Conservation (phyloP, 2,797 vertebrate genomes). For the Microctenopoma lineatum region DNA sequence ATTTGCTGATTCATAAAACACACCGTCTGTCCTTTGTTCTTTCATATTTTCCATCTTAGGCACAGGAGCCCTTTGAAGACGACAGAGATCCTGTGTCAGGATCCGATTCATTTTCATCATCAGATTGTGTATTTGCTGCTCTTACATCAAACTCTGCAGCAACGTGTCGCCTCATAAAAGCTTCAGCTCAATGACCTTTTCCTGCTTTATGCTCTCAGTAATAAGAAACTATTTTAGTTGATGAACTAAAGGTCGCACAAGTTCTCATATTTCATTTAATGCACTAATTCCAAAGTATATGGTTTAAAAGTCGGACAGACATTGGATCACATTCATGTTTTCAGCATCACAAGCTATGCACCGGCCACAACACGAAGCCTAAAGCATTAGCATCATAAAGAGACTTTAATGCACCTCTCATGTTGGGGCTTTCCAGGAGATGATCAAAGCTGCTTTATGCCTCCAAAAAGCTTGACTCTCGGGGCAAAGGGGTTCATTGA, state of each 20-base stretch:
- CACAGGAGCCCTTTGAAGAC: background rate
- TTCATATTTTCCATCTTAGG: background rate
- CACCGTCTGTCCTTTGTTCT: fast-evolving
- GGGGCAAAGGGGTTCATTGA: constrained; percentile 55
- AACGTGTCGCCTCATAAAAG: constrained; percentile 1
- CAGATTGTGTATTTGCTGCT: background rate
- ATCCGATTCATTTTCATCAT: background rate
- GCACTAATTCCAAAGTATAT: background rate
- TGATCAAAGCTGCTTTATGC: constrained; percentile 72
- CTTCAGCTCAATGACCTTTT: background rate
- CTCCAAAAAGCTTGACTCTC: constrained; percentile 61
- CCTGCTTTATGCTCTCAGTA: background rate
- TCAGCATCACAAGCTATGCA: constrained; percentile 9
- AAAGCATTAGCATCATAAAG: constrained; percentile 46
- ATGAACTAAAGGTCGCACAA: constrained; percentile 14
- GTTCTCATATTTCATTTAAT: constrained; percentile 13
- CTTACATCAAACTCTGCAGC: background rate
- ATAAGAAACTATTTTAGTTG: constrained; percentile 1
- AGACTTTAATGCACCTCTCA: constrained; percentile 59
- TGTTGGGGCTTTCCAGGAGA: constrained; percentile 41
- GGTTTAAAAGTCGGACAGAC: background rate
- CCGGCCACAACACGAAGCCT: constrained; percentile 46
- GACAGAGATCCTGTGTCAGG: background rate
- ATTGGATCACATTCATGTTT: background rate
- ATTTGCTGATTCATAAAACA: constrained; percentile 11